phyloP scores from a whole-genome alignment of 2,797 vertebrate species.

The Selene dorsalis region DNA sequence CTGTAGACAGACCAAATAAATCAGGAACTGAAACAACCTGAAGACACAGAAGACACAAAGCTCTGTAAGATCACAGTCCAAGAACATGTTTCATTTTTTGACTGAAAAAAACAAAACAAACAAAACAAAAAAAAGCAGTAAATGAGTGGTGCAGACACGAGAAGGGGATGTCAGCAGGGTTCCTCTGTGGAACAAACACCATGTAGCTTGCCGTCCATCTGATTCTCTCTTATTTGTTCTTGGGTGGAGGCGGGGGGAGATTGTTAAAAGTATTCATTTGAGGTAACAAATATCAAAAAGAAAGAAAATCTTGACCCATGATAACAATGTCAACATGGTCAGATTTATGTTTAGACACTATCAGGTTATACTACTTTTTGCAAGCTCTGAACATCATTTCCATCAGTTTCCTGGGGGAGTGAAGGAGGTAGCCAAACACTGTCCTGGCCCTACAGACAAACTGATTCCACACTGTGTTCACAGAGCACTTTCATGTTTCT shows the following conservation, averaged over 20 bases:
- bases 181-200: background rate
- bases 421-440: conserved; percentile 7
- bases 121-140: too few relatives aligned
- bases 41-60: too few relatives aligned
- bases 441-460: conserved; percentile 11
- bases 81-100: too few relatives aligned
- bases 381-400: conserved; percentile 5
- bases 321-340: too few relatives aligned
- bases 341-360: too few relatives aligned
- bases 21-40: too few relatives aligned
- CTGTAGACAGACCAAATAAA: too few relatives aligned
- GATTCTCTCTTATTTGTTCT: background rate
- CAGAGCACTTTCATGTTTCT: conserved; percentile 20
- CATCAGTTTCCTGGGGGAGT: conserved; percentile 4
- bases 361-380: background rate
- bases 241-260: background rate
- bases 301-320: too few relatives aligned
- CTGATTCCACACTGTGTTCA: conserved; percentile 26
- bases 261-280: background rate
- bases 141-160: background rate
- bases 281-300: too few relatives aligned
- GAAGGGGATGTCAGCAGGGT: background rate
- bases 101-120: too few relatives aligned
- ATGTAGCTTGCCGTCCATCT: background rate
- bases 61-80: too few relatives aligned